A percentile compares a stretch with the other conserved stretches of the same genome.
These are phyloP conservation scores for Australoheros facetus DNA, from an alignment of 2,797 vertebrate genomes.

Conservation along the genomic window DNA sequence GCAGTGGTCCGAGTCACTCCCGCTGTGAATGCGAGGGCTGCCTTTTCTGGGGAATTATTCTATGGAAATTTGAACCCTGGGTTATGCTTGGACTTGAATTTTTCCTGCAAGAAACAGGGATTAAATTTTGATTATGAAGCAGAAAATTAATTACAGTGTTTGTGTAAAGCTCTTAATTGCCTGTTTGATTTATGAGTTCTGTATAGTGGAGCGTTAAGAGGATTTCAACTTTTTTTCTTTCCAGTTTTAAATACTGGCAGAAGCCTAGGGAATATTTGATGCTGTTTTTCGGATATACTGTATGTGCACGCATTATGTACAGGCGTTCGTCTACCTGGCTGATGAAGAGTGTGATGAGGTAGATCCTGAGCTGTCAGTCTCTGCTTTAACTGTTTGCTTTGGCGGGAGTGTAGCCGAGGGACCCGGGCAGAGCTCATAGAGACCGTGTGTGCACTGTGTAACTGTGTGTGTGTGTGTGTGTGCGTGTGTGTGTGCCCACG, in stretches of 20 bases:
- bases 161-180: slow-evolving; percentile 36
- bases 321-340: neutral
- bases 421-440: neutral
- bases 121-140: slow-evolving; percentile 36
- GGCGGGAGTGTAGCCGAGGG: neutral
- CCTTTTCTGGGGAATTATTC: neutral
- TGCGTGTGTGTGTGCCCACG: fast-evolving
- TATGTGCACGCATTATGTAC: fast-evolving
- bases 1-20: neutral
- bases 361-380: neutral
- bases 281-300: neutral
- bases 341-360: neutral
- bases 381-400: neutral
- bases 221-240: neutral
- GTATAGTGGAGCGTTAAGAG: neutral
- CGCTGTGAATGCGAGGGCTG: neutral
- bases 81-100: neutral
- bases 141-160: slow-evolving; percentile 27
- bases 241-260: neutral
- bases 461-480: neutral
- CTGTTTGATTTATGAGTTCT: slow-evolving; percentile 28
- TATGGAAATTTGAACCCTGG: neutral
- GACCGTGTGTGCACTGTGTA: too few species aligned
- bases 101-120: slow-evolving; percentile 12
- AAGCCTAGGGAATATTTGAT: slow-evolving; percentile 14